Conservation (phyloP, 1,140 invertebrate genomes). For the Leptinotarsa lineolata region DNA sequence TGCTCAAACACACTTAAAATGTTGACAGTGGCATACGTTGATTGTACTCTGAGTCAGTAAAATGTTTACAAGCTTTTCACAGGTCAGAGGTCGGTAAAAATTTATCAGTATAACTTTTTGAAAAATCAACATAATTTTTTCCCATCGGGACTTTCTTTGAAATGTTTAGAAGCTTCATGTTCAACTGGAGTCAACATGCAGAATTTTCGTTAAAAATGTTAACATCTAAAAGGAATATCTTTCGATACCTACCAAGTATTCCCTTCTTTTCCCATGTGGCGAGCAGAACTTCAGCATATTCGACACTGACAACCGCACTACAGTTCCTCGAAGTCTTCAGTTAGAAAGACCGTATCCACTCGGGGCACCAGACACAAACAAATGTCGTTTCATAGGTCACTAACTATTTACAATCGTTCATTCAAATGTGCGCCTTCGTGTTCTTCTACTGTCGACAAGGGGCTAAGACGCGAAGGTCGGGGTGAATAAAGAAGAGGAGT, state of each 20-base stretch:
- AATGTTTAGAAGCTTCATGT: too few relatives aligned
- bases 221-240: too few relatives aligned
- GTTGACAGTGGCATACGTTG: too few relatives aligned
- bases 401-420: constrained; percentile 23
- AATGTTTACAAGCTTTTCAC: too few relatives aligned
- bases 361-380: constrained; percentile 16
- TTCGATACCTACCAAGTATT: constrained; percentile 44
- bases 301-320: constrained; percentile 6
- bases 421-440: constrained; percentile 10
- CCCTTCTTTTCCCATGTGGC: constrained; percentile 63
- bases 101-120: too few relatives aligned
- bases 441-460: background rate
- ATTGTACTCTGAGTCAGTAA: too few relatives aligned
- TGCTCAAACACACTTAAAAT: too few relatives aligned
- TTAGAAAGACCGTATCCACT: constrained; percentile 10
- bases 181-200: too few relatives aligned
- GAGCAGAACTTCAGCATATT: constrained; percentile 73
- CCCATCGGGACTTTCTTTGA: too few relatives aligned
- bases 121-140: too few relatives aligned
- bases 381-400: constrained; percentile 25
- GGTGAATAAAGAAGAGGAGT: background rate
- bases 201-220: too few relatives aligned
- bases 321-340: constrained; percentile 7
- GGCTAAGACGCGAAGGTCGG: background rate
- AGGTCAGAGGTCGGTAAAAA: too few relatives aligned